Evolutionary conservation across 1,140 invertebrate species (phyloP).

Genomic region (Teleogryllus occipitalis): DNA sequence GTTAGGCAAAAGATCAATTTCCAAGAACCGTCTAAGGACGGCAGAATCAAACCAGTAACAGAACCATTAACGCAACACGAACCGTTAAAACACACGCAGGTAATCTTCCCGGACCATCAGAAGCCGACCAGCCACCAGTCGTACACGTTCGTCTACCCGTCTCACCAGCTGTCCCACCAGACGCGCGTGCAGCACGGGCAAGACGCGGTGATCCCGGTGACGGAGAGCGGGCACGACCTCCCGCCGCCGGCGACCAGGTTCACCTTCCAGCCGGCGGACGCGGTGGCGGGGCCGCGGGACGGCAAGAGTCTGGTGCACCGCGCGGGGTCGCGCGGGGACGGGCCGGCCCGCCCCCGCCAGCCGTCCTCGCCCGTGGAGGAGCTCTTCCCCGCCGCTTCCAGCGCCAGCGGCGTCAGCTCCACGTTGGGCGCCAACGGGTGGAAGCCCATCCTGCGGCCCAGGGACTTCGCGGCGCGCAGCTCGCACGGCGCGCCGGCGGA

Average conservation of each 20-base stretch:
- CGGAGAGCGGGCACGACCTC: too few relatives aligned
- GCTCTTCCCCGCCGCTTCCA: too few relatives aligned
- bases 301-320: too few relatives aligned
- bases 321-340: too few relatives aligned
- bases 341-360: too few relatives aligned
- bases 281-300: neutral
- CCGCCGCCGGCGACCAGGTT: neutral
- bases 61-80: neutral
- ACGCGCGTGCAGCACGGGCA: too few relatives aligned
- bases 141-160: neutral
- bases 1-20: neutral
- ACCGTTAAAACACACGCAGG: too few relatives aligned
- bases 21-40: neutral
- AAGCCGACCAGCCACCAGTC: neutral
- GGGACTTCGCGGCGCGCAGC: neutral
- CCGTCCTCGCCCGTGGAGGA: too few relatives aligned
- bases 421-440: neutral
- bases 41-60: neutral
- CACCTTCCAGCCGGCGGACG: neutral
- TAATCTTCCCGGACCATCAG: neutral
- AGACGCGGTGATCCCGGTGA: too few relatives aligned
- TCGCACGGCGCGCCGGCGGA: neutral
- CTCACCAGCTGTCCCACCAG: neutral
- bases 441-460: neutral
- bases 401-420: neutral